These are phyloP conservation scores for Columba guinea DNA, from an alignment of 2,797 vertebrate genomes.

Conservation along the genomic window DNA sequence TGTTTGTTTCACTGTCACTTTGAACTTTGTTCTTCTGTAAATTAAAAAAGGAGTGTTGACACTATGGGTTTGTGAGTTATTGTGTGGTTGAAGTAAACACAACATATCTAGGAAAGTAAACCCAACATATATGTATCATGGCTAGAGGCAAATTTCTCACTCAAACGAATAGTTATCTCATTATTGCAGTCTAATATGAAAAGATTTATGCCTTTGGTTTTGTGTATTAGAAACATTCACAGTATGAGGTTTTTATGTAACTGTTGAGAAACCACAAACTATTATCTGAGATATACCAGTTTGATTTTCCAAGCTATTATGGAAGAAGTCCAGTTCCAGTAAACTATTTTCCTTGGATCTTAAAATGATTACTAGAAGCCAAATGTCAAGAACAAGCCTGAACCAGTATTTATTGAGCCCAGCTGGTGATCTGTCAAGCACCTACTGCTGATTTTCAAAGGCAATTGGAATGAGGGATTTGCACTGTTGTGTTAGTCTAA, in stretches of 20 bases:
- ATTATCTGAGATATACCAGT: background rate
- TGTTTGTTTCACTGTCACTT: background rate
- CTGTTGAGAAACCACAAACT: background rate
- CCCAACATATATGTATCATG: background rate
- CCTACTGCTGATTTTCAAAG: background rate
- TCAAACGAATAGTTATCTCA: background rate
- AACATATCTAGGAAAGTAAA: background rate
- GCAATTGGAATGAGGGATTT: constrained; percentile 3
- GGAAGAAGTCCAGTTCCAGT: background rate
- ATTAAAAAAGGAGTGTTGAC: background rate
- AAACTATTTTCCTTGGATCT: background rate
- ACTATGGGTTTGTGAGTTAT: background rate
- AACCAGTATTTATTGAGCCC: constrained; percentile 33
- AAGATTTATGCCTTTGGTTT: background rate
- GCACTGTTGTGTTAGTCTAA: background rate
- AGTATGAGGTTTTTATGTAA: background rate
- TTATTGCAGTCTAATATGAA: background rate
- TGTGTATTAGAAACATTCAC: background rate
- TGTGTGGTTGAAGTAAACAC: background rate
- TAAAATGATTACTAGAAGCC: constrained; percentile 28
- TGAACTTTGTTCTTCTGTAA: background rate
- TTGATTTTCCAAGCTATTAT: background rate
- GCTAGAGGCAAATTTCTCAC: background rate
- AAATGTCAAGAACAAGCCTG: constrained; percentile 9
- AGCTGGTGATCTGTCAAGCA: constrained; percentile 20